Base-by-base conservation (phyloP, 2,113 vertebrate genomes). In the Echinops telfairi region DNA sequence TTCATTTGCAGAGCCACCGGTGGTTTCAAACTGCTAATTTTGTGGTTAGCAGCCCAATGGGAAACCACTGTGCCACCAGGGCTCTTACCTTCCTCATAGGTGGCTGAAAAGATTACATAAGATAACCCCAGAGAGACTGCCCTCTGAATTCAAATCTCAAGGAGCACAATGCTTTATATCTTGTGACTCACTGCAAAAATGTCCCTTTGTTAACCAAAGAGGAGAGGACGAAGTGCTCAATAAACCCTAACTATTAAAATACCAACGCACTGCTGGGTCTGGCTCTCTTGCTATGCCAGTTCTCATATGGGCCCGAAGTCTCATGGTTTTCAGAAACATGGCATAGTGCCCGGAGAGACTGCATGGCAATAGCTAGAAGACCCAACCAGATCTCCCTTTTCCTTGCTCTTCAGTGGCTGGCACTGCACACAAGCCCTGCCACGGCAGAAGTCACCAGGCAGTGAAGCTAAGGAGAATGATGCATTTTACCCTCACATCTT, bases 341-440 rank as follows among this genome's bases (percentile, higher is more conserved):
- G 92, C 27, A 29, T 19, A 2, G 31, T 29, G 58, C 95, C 47
- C 16, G 97, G 86, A 96, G 78, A 6, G 27, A 92, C 96, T 96
- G 97, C 98, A 97, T 98, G 98, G 97, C 95, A 98, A 97, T 98
- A 98, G 97, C 98, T 98, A 97, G 97, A 93, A 97, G 98, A 97
- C 96, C 81, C 91, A 94, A 64, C 29, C 93, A 98, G 98, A 98
- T 98, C 98, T 98, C 97, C 96, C 98, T 98, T 97, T 77, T 98
- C 97, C 40, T 15, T 10, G 31, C 47, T 94, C 75, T 88, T 87
- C 33, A 81, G 36, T 64, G 33, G 19, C 8, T 53, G 47, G 53
- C 47, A 53, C 20, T 92, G 27, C 62, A 71, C 66, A 53, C 25
- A 87, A 75, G 9, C 38, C 31, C 5, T 36, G 15, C 62, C 40